phyloP scores from a whole-genome alignment of 2,113 vertebrate genomes.

The Ranitomeya variabilis region DNA sequence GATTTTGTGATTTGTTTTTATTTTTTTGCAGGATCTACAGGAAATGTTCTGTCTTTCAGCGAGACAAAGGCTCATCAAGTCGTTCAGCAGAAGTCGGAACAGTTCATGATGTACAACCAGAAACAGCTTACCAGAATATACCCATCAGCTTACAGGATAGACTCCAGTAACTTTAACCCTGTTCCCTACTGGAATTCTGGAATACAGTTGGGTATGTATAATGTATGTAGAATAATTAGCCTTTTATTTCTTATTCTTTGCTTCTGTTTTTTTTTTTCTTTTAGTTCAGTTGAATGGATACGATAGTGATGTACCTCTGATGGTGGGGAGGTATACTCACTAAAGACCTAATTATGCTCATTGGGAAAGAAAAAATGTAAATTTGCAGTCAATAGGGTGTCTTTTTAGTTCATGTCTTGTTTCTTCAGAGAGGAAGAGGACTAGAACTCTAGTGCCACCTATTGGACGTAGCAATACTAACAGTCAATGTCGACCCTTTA shows the following conservation, averaged over 20 bases:
- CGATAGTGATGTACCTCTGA: too few species aligned
- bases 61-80: constrained; percentile 91
- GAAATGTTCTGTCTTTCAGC: constrained; percentile 93
- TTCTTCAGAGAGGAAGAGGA: too few species aligned
- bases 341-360: too few species aligned
- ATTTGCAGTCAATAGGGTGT: too few species aligned
- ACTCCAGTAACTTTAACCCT: constrained; percentile 98
- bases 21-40: constrained; percentile 78
- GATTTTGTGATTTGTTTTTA: not conserved
- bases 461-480: too few species aligned
- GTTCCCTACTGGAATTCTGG: constrained; percentile 95
- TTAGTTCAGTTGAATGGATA: too few species aligned
- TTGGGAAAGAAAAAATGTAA: too few species aligned
- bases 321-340: too few species aligned
- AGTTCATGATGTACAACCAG: constrained; percentile 92
- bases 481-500: too few species aligned
- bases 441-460: too few species aligned
- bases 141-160: constrained; percentile 94
- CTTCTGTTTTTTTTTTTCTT: too few species aligned
- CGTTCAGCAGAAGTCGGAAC: constrained; percentile 88
- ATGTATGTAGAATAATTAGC: not conserved
- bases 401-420: too few species aligned
- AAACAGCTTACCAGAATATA: constrained; percentile 94
- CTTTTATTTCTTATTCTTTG: not conserved
- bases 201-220: constrained; percentile 88